A percentile compares a stretch with the other conserved stretches of the same genome.
These are phyloP conservation scores for Oryctes rhinoceros DNA, from an alignment of 1,140 invertebrate species.

Conservation along the genomic window DNA sequence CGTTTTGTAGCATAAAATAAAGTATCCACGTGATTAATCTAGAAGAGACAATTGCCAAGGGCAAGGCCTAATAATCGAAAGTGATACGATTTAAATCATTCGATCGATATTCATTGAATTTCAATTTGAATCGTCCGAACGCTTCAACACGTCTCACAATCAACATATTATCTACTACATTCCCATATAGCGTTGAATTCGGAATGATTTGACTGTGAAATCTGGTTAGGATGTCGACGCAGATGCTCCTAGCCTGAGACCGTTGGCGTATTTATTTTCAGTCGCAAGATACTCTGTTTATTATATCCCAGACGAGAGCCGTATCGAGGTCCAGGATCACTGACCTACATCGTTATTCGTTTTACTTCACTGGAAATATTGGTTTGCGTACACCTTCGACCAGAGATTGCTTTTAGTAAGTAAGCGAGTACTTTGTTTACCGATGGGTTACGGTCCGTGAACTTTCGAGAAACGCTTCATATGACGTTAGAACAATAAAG, in stretches of 20 bases:
- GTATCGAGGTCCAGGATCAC: not conserved
- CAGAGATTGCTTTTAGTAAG: too few relatives aligned
- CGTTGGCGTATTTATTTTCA: not conserved
- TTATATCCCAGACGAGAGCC: not conserved
- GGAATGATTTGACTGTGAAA: not conserved
- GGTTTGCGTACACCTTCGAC: not conserved
- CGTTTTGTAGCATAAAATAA: too few relatives aligned
- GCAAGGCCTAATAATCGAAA: too few relatives aligned
- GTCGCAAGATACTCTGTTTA: not conserved
- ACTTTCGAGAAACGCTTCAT: slow-evolving; percentile 1
- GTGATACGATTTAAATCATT: too few relatives aligned
- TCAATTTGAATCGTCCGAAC: too few relatives aligned
- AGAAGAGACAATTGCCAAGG: too few relatives aligned
- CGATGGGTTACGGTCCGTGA: not conserved
- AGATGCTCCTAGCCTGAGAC: not conserved
- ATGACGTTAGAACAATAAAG: not conserved
- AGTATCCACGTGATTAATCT: too few relatives aligned
- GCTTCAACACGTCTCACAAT: too few relatives aligned
- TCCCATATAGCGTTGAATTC: too few relatives aligned
- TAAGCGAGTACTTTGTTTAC: not conserved
- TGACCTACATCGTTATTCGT: not conserved
- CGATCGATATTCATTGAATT: too few relatives aligned
- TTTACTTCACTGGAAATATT: not conserved
- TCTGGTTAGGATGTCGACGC: not conserved
- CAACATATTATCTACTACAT: too few relatives aligned